Base-by-base conservation (phyloP, 2,797 vertebrate genomes). In the Danio albolineatus region DNA sequence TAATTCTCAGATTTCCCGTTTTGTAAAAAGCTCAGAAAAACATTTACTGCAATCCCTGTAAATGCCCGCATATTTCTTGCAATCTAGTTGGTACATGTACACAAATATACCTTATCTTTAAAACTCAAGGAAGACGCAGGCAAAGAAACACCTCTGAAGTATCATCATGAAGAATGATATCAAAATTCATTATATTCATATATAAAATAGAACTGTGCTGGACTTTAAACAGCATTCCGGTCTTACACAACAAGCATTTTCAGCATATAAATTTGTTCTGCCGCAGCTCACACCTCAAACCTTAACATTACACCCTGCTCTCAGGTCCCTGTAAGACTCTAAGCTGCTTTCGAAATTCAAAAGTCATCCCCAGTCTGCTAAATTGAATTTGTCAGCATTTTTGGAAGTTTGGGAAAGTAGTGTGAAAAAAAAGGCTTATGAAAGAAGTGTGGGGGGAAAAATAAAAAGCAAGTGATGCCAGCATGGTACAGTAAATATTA, bases 311-410 rank as follows among this genome's bases (percentile, higher is more conserved):
- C 28, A 28, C 28, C 28, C n/a, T 3, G 3, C 41, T 64, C 46
- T 28, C 46, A 38, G 19, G 62, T 7, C 17, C 4, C 6, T 44
- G 41, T 5, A 51, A 19, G 41, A 62, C 13, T 19, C 56, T n/a
- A 13, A 74, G 12, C 2, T 74, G 44, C 16, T 62, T 75, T 75
- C 46, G 7, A 51, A 75, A 75, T 38, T 21, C 4, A 17, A 36
- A 8, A 48, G 21, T 36, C 43, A 17, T 19, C 10, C 28, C 28
- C 28, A 28, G 13, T 14, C 7, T 62, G 59, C 17, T 53, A 19
- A 64, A 53, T 7, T 53, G 0, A 9, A 10, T 7, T 19, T 62
- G 51, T 19, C 5, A 4, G 4, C 46, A 7, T 51, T 54, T 51
- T 48, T 49, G 1, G 3, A 53, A 49, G 14, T 12, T 46, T 67